These are phyloP conservation scores for Batillaria attramentaria DNA, from an alignment of 1,140 invertebrate species.

Conservation along the genomic window DNA sequence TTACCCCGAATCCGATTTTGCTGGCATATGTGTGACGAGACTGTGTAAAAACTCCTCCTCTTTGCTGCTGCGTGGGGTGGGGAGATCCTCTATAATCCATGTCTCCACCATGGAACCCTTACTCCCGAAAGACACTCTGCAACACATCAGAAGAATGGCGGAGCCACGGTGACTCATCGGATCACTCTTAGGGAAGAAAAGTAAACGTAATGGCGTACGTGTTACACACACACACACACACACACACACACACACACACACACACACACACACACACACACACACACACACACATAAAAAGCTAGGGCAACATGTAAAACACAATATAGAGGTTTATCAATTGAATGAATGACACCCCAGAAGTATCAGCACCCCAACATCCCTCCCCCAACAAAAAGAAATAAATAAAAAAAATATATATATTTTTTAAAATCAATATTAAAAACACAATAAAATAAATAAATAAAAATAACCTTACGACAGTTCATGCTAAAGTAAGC, in stretches of 20 bases:
- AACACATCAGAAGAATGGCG: constrained; percentile 27
- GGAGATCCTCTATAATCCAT: constrained; percentile 59
- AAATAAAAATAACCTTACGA: too few species aligned
- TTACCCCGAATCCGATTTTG: constrained; percentile 38
- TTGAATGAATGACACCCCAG: too few species aligned
- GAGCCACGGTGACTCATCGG: too few species aligned
- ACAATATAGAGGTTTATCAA: too few species aligned
- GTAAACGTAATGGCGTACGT: neutral
- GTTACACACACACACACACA: neutral
- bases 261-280: constrained; percentile 7
- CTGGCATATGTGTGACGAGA: constrained; percentile 35
- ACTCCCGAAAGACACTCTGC: constrained; percentile 62
- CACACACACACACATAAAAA: neutral
- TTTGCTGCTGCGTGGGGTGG: constrained; percentile 26
- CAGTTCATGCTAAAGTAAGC: too few species aligned
- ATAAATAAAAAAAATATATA: too few species aligned
- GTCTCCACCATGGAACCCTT: constrained; percentile 62
- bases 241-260: neutral
- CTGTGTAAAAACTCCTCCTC: constrained; percentile 39
- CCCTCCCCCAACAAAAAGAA: too few species aligned
- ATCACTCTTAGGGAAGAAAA: neutral
- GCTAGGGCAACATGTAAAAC: too few species aligned
- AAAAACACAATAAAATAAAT: too few species aligned
- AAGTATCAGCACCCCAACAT: too few species aligned
- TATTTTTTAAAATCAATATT: too few species aligned